Percentiles rank a stretch among this genome's conserved stretches.
Conservation (phyloP, 2,113 vertebrate genomes). For the Baryphthengus martii region DNA sequence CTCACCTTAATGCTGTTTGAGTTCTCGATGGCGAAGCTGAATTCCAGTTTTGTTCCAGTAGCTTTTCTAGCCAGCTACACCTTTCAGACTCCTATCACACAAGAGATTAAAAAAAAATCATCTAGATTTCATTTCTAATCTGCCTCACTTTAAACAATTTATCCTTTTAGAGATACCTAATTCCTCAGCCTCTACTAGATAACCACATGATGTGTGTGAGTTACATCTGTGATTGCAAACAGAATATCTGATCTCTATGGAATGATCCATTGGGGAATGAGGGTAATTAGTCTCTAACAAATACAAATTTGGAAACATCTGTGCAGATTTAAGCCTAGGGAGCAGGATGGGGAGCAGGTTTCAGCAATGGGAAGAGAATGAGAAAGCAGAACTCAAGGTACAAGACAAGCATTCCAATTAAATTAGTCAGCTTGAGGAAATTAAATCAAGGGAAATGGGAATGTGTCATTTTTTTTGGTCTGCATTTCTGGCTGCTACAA, state of each 20-base stretch:
- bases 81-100: not conserved
- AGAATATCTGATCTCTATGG: not conserved
- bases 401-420: conserved; percentile 36
- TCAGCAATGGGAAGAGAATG: not conserved
- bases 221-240: not conserved
- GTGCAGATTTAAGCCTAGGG: conserved; percentile 27
- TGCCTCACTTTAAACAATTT: conserved; percentile 41
- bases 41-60: not conserved
- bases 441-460: conserved; percentile 51
- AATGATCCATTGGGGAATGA: not conserved
- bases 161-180: conserved; percentile 21
- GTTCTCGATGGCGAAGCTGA: not conserved
- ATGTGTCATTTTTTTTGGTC: conserved; percentile 17
- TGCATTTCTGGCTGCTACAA: conserved; percentile 21
- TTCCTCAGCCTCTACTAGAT: not conserved
- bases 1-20: conserved; percentile 9
- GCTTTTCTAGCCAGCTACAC: not conserved
- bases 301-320: conserved; percentile 64
- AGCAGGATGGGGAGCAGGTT: not conserved
- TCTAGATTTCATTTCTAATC: conserved; percentile 49
- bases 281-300: conserved; percentile 61
- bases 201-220: not conserved
- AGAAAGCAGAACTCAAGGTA: conserved; percentile 13
- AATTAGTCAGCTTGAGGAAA: conserved; percentile 58
- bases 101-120: not conserved